These are phyloP conservation scores for Lomographa bimaculata DNA, from an alignment of 2,888 invertebrate species.

Conservation along the genomic window DNA sequence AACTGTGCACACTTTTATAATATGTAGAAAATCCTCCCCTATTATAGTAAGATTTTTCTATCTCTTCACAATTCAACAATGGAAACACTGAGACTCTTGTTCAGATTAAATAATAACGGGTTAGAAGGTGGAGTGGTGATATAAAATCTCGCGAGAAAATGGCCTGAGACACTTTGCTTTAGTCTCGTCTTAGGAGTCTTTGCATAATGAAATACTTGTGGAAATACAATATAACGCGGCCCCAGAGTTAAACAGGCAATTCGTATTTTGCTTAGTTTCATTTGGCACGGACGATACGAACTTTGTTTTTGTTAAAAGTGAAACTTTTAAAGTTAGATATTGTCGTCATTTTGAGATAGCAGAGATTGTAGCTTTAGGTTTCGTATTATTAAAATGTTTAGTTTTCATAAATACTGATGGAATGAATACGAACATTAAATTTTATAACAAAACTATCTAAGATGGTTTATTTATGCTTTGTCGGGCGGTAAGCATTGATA, in stretches of 20 bases:
- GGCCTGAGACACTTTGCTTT: constrained; percentile 52
- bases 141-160: constrained; percentile 51
- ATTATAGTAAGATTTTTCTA: too few species aligned
- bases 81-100: constrained; percentile 7
- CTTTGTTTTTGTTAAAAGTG: constrained; percentile 24
- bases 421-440: too few species aligned
- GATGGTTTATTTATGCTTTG: too few species aligned
- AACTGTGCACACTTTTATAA: too few species aligned
- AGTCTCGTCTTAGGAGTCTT: constrained; percentile 40
- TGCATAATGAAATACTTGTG: constrained; percentile 64
- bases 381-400: too few species aligned
- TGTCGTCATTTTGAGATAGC: constrained; percentile 14
- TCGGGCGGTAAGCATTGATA: too few species aligned
- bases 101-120: constrained; percentile 53
- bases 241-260: constrained; percentile 53
- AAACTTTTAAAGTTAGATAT: constrained; percentile 15
- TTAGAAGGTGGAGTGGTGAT: constrained; percentile 51
- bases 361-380: too few species aligned
- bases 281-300: constrained; percentile 33
- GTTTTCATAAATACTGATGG: too few species aligned
- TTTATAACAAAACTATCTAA: too few species aligned
- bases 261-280: constrained; percentile 53
- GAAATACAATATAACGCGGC: constrained; percentile 47
- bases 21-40: too few species aligned
- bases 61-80: neutral